phyloP scores from a whole-genome alignment of 2,888 invertebrate genomes.

The Pseudococcus longispinus region DNA sequence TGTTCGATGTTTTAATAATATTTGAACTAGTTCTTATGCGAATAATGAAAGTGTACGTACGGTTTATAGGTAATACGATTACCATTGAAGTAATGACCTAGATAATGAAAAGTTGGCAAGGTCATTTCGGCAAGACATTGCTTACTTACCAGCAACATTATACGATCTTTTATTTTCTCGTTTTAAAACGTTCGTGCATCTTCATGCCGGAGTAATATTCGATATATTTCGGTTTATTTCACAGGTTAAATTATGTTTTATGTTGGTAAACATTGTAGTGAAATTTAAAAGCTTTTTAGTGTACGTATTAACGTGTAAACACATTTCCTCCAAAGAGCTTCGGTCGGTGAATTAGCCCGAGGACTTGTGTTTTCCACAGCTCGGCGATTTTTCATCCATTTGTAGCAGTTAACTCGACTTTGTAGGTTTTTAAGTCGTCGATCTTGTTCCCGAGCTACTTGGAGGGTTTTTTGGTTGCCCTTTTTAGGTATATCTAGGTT shows the following conservation, averaged over 20 bases:
- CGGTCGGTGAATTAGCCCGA: background rate
- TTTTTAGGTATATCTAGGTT: too few species aligned
- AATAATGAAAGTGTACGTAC: background rate
- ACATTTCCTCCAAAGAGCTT: conserved; percentile 9
- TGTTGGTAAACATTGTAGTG: conserved; percentile 12
- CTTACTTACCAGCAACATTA: background rate
- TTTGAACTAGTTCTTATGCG: background rate
- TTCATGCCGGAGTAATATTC: background rate
- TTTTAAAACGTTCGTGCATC: background rate
- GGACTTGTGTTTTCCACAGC: background rate
- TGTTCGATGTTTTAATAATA: background rate
- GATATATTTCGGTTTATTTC: background rate
- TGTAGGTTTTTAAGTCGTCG: background rate
- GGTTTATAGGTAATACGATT: background rate
- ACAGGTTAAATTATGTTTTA: conserved; percentile 29
- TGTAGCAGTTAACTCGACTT: background rate
- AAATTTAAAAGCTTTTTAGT: conserved; percentile 41
- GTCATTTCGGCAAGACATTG: background rate
- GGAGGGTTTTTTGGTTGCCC: too few species aligned
- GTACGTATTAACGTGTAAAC: background rate
- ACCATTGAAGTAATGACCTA: conserved; percentile 20
- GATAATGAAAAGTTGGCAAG: conserved; percentile 21
- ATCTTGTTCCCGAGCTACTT: background rate
- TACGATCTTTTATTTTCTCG: background rate
- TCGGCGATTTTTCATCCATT: background rate